Evolutionary conservation across 2,797 vertebrate species (phyloP).

Genomic region (Xenopus petersii): DNA sequence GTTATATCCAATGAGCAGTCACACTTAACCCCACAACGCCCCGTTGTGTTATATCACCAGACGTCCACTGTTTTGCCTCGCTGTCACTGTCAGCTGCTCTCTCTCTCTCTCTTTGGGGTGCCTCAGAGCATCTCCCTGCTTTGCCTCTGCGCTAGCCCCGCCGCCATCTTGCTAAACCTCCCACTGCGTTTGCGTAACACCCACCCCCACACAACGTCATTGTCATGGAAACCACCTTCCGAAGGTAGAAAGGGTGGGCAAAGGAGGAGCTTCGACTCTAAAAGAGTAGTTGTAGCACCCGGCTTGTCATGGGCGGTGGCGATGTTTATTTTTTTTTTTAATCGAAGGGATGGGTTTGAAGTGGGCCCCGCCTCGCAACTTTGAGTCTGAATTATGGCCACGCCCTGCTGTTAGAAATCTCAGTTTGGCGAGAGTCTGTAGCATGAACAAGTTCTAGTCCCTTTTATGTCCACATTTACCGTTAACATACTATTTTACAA

Average conservation of each 20-base stretch:
- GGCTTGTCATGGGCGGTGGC: too few relatives aligned
- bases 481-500: too few relatives aligned
- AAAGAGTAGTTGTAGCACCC: too few relatives aligned
- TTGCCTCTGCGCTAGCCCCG: slow-evolving; percentile 57
- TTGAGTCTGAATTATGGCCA: neutral
- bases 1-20: slow-evolving; percentile 52
- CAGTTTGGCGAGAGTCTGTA: neutral
- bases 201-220: slow-evolving; percentile 55
- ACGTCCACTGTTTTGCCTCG: slow-evolving; percentile 27
- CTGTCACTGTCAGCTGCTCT: slow-evolving; percentile 48
- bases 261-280: neutral
- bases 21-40: neutral
- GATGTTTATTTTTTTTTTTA: too few relatives aligned
- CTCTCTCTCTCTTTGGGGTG: slow-evolving; percentile 8
- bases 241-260: neutral
- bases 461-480: too few relatives aligned
- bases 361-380: neutral
- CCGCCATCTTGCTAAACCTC: slow-evolving; percentile 51
- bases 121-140: slow-evolving; percentile 43
- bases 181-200: slow-evolving; percentile 56
- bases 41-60: slow-evolving; percentile 7
- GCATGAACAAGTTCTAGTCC: too few relatives aligned
- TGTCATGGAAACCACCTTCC: slow-evolving; percentile 60
- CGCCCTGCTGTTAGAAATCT: slow-evolving; percentile 21
- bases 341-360: neutral